Base-by-base conservation (phyloP, 2,888 invertebrate genomes). In the Apantesis nais region DNA sequence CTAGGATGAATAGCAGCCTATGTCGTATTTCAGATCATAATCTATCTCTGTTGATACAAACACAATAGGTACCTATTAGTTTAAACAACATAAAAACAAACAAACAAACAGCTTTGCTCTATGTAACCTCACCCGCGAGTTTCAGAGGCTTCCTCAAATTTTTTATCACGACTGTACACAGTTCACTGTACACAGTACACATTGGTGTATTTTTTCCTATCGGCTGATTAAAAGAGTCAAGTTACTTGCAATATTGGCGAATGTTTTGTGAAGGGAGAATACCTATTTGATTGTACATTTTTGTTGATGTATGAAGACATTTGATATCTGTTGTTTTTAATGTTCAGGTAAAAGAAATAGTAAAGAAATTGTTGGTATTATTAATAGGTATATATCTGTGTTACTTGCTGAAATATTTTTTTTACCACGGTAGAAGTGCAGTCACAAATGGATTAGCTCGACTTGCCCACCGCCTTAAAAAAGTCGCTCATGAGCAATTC, bases 121-220 rank as follows among this genome's bases (percentile, higher is more conserved):
- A 71, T 70, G 87, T 86, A 85, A 86, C 74, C 74, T 75, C 75
- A 87, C 80, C 79, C 82, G 73, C 68, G 73, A 81, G 78, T 73
- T 79, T 72, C 66, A 70, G 58, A 67, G 85, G 84, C 83, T 86
- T 85, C 85, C 75, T 73, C 77, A 58, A 52, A 37, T 74, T 85
- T 86, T 88, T 87, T 88, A 86, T 87, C 86, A 86, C 79, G 80
- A 81, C 73, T 78, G 77, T 78, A 78, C 70, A 48, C 48, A 48
- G 77, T 78, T 77, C 69, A 80, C 78, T 75, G 80, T 81, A 71
- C 65, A 68, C 66, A 62, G 61, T 39, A 58, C 84, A 67, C 29
- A 44, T 25, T 61, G 52, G 64, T 68, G 52, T 52, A 52, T 71
- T 78, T 78, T 79, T 80, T 78, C 74, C 58, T 77, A 73, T 58